Evolutionary conservation across 2,888 invertebrate species (phyloP), one percentile per base, ranked within the genome.

Genomic region (Sphaeridia pumilis): DNA sequence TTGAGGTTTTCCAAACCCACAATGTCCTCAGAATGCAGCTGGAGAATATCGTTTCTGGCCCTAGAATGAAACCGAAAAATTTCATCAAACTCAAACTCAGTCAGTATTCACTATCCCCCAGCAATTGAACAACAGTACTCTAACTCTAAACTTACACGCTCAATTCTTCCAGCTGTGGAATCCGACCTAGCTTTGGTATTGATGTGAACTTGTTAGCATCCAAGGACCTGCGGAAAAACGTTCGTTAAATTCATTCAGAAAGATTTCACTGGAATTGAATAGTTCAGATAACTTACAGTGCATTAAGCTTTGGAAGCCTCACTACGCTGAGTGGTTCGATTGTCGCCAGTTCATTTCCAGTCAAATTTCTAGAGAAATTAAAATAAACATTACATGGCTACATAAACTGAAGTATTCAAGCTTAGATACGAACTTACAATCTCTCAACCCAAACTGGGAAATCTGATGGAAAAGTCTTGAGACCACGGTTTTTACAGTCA

Each of bases 381-480:
- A 66, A 57, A 59, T 21, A 14, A 44, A 7, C 10, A 22, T 44
- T 12, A 44, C 10, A 44, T 44, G 4, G 5, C 21, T 10, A 7
- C 24, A 45, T 43, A 27, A 21, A 56, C 20, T 66, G 35, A 7
- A 41, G 41, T 41, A 41, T n/a, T n/a, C 10, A 46, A 34, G 24
- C 14, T 3, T 27, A 31, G 31, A 70, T 69, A 56, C 47, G 47
- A 68, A 76, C 77, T 80, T 80, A 85, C 80, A 87, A 76, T 68
- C 78, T 76, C 73, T 79, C 78, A 70, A 82, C 81, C 83, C 85
- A 85, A 72, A 74, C 74, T 56, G 86, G 86, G 70, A 87, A 75
- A 72, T 79, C 72, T 55, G 70, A 74, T 63, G 87, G 85, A 70
- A 86, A 78, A 66, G 76, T 74, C 63, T 75, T 75, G 67, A 86